Evolutionary conservation across 2,113 vertebrate species (phyloP).

Genomic region (Heterochromis multidens): DNA sequence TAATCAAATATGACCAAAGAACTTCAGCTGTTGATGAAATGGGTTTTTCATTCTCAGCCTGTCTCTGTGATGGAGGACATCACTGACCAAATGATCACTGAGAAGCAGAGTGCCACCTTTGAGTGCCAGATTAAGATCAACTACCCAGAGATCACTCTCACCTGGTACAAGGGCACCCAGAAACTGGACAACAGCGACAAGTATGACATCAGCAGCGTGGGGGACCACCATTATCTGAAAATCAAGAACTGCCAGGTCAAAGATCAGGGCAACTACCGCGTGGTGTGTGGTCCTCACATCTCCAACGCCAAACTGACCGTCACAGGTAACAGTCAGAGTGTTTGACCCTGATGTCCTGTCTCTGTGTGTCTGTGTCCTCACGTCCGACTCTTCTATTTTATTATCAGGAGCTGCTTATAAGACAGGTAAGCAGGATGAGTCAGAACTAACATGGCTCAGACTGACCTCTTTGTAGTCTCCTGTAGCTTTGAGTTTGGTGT

Average conservation of each 20-base stretch:
- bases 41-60: slow-evolving; percentile 75
- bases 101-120: slow-evolving; percentile 85
- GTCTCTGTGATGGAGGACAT: slow-evolving; percentile 89
- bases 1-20: no score
- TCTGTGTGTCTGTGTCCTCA: background rate
- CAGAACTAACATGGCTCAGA: background rate
- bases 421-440: background rate
- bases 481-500: background rate
- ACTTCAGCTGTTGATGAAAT: background rate
- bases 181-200: slow-evolving; percentile 87
- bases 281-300: slow-evolving; percentile 95
- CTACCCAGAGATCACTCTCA: slow-evolving; percentile 94
- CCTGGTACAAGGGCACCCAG: slow-evolving; percentile 96
- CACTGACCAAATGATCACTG: slow-evolving; percentile 81
- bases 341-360: background rate
- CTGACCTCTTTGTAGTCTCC: slow-evolving; percentile 51
- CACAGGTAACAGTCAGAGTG: slow-evolving; percentile 78
- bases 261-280: slow-evolving; percentile 92
- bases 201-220: slow-evolving; percentile 85
- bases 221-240: slow-evolving; percentile 83
- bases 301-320: slow-evolving; percentile 91
- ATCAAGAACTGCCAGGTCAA: slow-evolving; percentile 84
- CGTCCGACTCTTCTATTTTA: background rate
- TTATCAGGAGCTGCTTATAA: background rate
- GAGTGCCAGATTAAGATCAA: slow-evolving; percentile 93